phyloP scores from a whole-genome alignment of 2,113 vertebrate genomes.

The Catharus bicknelli region DNA sequence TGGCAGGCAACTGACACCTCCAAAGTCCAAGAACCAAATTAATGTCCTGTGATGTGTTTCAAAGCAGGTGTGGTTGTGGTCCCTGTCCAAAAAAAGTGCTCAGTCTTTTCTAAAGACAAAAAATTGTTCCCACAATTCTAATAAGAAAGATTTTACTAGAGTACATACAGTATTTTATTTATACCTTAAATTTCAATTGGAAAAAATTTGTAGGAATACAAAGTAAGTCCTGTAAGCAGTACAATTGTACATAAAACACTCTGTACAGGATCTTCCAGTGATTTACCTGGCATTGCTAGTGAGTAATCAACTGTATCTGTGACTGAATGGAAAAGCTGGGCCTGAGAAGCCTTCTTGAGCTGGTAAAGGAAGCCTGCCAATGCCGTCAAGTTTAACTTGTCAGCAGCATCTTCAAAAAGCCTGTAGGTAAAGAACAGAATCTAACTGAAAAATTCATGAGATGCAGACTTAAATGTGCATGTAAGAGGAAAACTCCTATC shows the following conservation, averaged over 20 bases:
- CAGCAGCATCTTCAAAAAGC: constrained; percentile 92
- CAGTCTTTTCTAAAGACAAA: background rate
- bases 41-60: background rate
- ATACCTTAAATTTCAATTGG: background rate
- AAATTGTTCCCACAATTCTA: background rate
- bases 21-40: background rate
- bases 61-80: background rate
- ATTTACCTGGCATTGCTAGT: constrained; percentile 93
- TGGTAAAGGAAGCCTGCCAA: constrained; percentile 93
- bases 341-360: constrained; percentile 92
- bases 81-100: background rate
- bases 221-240: background rate
- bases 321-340: constrained; percentile 92
- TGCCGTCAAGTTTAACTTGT: constrained; percentile 88
- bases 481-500: background rate
- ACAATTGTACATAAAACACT: background rate
- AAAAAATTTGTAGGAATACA: background rate
- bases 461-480: background rate
- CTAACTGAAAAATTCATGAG: constrained; percentile 7
- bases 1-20: background rate
- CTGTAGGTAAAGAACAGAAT: constrained; percentile 70
- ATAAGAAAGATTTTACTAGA: background rate
- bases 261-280: background rate
- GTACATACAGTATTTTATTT: background rate
- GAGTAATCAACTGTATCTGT: constrained; percentile 92